Conservation (phyloP, 1,140 invertebrate species). For the Micrasema longulum region DNA sequence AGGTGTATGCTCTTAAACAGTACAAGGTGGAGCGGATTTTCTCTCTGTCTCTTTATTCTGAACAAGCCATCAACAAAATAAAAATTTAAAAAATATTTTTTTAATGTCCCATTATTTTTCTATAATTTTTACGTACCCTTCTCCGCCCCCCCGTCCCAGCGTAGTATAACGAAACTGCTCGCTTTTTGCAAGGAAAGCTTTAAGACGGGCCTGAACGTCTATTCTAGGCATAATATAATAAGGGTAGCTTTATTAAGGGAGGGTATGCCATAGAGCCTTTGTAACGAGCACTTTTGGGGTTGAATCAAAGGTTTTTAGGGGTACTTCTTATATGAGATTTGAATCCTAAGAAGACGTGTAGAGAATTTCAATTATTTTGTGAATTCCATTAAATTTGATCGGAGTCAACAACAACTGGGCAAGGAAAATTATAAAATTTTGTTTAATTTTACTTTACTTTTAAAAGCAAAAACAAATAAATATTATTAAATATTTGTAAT, state of each 20-base stretch:
- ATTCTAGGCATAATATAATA: conserved; percentile 34
- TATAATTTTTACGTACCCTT: too few relatives aligned
- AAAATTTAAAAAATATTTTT: too few relatives aligned
- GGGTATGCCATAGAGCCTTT: conserved; percentile 14
- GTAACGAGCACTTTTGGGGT: conserved; percentile 31
- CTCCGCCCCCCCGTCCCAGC: background rate
- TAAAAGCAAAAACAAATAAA: too few relatives aligned
- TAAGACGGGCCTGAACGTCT: conserved; percentile 30
- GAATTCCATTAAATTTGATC: background rate
- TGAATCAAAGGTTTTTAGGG: conserved; percentile 33
- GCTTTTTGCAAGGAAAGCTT: conserved; percentile 37
- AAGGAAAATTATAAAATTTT: too few relatives aligned
- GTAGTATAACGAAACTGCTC: conserved; percentile 8
- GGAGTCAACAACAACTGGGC: too few relatives aligned
- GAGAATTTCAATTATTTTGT: conserved; percentile 35
- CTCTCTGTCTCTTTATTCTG: too few relatives aligned
- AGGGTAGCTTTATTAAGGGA: conserved; percentile 31
- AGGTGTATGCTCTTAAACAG: too few relatives aligned
- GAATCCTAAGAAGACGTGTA: conserved; percentile 5
- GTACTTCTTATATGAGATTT: conserved; percentile 34
- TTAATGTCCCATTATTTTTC: too few relatives aligned
- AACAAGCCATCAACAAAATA: too few relatives aligned
- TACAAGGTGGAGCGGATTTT: too few relatives aligned
- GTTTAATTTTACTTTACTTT: too few relatives aligned
- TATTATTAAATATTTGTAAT: too few relatives aligned